These are phyloP conservation scores for Columba guinea DNA, from an alignment of 2,797 vertebrate genomes.

Conservation along the genomic window DNA sequence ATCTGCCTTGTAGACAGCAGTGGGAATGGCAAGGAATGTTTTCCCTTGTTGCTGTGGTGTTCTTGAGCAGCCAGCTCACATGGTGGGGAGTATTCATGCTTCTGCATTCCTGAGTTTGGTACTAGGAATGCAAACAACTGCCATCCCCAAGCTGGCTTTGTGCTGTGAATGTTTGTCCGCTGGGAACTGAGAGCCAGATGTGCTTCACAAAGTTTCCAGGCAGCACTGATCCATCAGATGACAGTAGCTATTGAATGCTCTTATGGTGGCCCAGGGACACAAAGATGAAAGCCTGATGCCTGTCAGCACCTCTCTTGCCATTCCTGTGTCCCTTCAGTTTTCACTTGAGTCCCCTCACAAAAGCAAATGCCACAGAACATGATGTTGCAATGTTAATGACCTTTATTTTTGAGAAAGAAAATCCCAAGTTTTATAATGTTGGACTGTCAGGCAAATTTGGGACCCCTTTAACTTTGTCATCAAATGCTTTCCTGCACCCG, in stretches of 20 bases:
- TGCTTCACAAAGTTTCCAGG: slow-evolving; percentile 53
- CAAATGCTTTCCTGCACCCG: background rate
- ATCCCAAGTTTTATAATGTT: background rate
- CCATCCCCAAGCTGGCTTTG: slow-evolving; percentile 11
- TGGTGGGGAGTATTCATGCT: background rate
- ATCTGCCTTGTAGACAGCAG: background rate
- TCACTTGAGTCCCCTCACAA: slow-evolving; percentile 28
- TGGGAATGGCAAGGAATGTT: background rate
- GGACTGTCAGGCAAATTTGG: background rate
- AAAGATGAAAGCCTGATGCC: slow-evolving; percentile 50
- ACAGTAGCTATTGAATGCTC: slow-evolving; percentile 62
- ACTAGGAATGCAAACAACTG: slow-evolving; percentile 27
- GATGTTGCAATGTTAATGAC: slow-evolving; percentile 4
- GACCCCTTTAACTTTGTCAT: background rate
- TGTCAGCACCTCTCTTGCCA: slow-evolving; percentile 49
- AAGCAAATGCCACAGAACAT: slow-evolving; percentile 9
- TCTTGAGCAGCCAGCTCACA: background rate
- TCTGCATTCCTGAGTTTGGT: slow-evolving; percentile 32
- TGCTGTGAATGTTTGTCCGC: background rate
- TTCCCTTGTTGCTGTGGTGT: background rate
- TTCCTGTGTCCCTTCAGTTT: slow-evolving; percentile 42
- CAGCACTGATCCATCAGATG: slow-evolving; percentile 55
- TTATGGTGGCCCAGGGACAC: slow-evolving; percentile 53
- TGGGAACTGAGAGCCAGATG: slow-evolving; percentile 51
- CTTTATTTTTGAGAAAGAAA: slow-evolving; percentile 25